Conservation (phyloP, 2,888 invertebrate genomes). For the Lithophane ornitopus region DNA sequence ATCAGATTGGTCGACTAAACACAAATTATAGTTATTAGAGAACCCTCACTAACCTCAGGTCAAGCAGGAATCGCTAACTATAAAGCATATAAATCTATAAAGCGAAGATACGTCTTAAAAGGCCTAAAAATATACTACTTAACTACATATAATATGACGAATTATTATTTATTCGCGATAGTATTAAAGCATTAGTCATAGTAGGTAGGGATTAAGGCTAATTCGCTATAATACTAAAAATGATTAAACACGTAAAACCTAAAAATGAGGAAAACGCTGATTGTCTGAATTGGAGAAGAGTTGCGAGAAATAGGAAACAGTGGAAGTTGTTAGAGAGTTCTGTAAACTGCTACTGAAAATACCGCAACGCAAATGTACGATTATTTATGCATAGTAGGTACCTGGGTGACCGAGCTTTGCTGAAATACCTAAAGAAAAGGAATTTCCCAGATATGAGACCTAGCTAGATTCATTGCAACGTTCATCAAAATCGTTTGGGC, state of each 20-base stretch:
- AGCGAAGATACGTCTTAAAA: background rate
- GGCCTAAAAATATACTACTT: background rate
- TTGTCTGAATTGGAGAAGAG: background rate
- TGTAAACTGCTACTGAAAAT: too few relatives aligned
- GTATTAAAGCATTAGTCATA: conserved; percentile 13
- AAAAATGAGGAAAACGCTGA: conserved; percentile 1
- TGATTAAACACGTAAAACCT: conserved; percentile 1
- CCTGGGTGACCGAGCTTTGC: too few relatives aligned
- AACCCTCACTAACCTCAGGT: background rate
- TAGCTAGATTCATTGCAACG: too few relatives aligned
- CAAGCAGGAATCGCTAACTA: background rate
- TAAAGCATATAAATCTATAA: background rate
- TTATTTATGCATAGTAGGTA: too few relatives aligned
- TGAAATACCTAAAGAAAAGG: too few relatives aligned
- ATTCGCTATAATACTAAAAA: background rate
- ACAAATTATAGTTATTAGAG: background rate
- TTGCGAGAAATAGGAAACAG: background rate
- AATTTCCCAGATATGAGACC: too few relatives aligned
- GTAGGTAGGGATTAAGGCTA: conserved; percentile 6
- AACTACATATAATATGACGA: background rate
- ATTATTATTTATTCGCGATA: background rate
- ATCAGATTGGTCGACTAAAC: background rate
- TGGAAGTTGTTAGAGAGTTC: background rate
- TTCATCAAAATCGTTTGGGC: too few relatives aligned
- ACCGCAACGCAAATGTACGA: background rate